phyloP scores from a whole-genome alignment of 2,113 vertebrate genomes.

The Meles meles region DNA sequence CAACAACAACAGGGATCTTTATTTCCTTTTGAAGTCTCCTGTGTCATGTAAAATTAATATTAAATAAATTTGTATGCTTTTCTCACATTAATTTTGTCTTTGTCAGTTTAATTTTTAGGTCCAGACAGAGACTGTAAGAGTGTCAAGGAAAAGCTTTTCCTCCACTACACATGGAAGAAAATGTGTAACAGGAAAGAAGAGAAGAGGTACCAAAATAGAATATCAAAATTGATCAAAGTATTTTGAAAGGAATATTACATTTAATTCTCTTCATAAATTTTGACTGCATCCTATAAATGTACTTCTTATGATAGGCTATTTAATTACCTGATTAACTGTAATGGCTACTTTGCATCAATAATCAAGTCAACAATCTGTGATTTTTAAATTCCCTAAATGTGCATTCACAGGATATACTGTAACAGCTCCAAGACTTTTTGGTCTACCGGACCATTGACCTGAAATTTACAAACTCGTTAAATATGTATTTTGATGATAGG shows the following conservation, averaged over 20 bases:
- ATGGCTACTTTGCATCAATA: constrained; percentile 75
- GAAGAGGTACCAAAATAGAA: neutral
- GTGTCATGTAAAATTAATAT: neutral
- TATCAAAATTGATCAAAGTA: constrained; percentile 48
- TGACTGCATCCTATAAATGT: constrained; percentile 59
- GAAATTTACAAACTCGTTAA: constrained; percentile 75
- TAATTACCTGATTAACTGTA: constrained; percentile 76
- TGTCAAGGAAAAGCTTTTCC: neutral
- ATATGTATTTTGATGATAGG: constrained; percentile 73
- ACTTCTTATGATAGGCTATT: constrained; percentile 71
- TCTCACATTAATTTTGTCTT: neutral
- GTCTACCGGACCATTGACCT: constrained; percentile 61
- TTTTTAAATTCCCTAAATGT: constrained; percentile 72
- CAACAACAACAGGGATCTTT: too few species aligned
- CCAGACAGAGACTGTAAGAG: neutral
- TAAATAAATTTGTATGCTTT: neutral
- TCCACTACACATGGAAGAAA: neutral
- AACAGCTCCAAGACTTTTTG: constrained; percentile 58
- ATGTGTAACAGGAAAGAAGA: constrained; percentile 37
- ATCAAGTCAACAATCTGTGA: constrained; percentile 76
- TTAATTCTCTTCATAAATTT: constrained; percentile 76
- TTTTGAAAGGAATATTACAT: neutral
- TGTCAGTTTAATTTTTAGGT: neutral
- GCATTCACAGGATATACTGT: constrained; percentile 40
- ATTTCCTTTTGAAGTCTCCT: neutral